A percentile compares a stretch with the other conserved stretches of the same genome.
Evolutionary conservation across 1,140 invertebrate genomes (phyloP).

Genomic region (Geopemphigus sp.): DNA sequence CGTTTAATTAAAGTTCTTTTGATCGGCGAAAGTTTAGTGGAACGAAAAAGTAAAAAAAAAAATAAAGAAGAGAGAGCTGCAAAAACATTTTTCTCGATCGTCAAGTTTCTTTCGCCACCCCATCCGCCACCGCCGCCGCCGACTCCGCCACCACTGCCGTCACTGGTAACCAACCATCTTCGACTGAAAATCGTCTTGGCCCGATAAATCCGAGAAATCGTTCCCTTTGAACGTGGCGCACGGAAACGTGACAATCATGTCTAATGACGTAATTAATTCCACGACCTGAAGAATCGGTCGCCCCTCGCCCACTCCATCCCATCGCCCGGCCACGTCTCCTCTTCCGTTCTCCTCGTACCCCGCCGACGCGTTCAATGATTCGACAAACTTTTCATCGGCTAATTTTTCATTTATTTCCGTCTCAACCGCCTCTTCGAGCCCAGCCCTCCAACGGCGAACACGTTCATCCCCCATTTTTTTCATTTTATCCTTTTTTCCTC

Average conservation of each 20-base stretch:
- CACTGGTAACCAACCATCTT: background rate
- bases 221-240: slow-evolving; percentile 27
- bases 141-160: background rate
- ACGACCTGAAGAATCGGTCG: slow-evolving; percentile 44
- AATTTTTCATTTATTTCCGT: slow-evolving; percentile 49
- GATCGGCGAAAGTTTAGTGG: slow-evolving; percentile 44
- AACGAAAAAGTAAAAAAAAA: slow-evolving; percentile 14
- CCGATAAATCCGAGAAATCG: slow-evolving; percentile 30
- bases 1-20: slow-evolving; percentile 49
- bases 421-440: slow-evolving; percentile 35
- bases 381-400: slow-evolving; percentile 48
- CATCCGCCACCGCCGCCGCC: background rate
- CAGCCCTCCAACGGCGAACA: slow-evolving; percentile 9
- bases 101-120: background rate
- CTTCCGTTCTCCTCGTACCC: no score
- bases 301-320: background rate
- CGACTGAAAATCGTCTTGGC: slow-evolving; percentile 14
- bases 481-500: no score
- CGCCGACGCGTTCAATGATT: slow-evolving; percentile 45
- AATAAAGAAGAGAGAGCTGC: slow-evolving; percentile 18
- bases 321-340: no score
- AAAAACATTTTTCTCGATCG: slow-evolving; percentile 43
- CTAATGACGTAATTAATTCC: slow-evolving; percentile 49
- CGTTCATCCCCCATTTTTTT: background rate
- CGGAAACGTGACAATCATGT: slow-evolving; percentile 48